Base-by-base conservation (phyloP, 2,888 invertebrate genomes). In the Stegophylla sp. region DNA sequence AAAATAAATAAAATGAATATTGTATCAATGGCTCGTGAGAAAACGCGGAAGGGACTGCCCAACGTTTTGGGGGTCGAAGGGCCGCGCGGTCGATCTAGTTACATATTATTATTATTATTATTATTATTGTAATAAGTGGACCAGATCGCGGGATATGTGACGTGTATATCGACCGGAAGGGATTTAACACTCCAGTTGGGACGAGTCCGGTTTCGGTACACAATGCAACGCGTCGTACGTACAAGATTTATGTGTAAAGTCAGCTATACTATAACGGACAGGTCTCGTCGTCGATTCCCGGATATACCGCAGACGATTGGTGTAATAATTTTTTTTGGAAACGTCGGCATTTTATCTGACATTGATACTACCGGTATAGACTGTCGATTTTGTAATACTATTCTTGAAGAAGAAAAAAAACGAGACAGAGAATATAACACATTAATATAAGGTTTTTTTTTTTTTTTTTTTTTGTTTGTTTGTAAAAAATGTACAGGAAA, bases 11-110 rank as follows among this genome's bases (percentile, higher is more conserved):
- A 59, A 73, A 15, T 28, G 56, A 59, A 43, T 43, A 12, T 12
- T 69, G 20, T 56, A 23, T 41, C 23, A 28, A 41, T 64, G 43
- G 76, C 76, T 76, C 69, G 79, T 79, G 79, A 79, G 79, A 79
- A 79, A 79, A 79, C 71, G 71, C 79, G 79, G 79, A 79, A 79
- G 79, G 79, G 79, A 61, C n/a, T n/a, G n/a, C n/a, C n/a, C n/a
- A n/a, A n/a, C 69, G 43, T 20, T 53, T 34, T n/a, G 26, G 28
- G 67, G 79, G 79, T 71, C 51, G 59, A 61, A 79, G 79, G 71
- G 45, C n/a, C n/a, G n/a, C n/a, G n/a, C 71, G 48, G 71, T 66
- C 79, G 71, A 79, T 79, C 61, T 61, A 79, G 67, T 77, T 77
- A 74, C 61, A 48, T 61, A n/a, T n/a, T n/a, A n/a, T n/a, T n/a